Percentiles rank a stretch among this genome's conserved stretches.
Evolutionary conservation across 2,888 invertebrate species (phyloP).

Genomic region (Lithosia quadra): DNA sequence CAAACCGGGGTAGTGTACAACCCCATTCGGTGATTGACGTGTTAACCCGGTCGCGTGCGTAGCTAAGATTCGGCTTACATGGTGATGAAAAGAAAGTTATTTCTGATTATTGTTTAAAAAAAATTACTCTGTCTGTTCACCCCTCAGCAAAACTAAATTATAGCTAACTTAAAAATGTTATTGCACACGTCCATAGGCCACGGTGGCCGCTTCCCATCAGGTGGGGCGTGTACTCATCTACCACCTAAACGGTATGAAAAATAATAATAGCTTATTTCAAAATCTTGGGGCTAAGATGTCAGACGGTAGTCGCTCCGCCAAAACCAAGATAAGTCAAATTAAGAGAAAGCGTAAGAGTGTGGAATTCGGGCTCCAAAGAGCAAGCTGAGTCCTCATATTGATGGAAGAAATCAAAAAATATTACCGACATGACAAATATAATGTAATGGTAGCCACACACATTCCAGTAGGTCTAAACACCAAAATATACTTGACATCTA

Average conservation of each 20-base stretch:
- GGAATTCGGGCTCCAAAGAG: no score
- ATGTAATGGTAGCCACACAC: no score
- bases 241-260: no score
- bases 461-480: no score
- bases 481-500: slow-evolving; percentile 21
- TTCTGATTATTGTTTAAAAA: background rate
- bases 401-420: background rate
- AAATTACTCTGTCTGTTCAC: background rate
- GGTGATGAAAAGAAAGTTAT: slow-evolving; percentile 28
- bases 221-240: no score
- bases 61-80: slow-evolving; percentile 49
- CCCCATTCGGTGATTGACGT: slow-evolving; percentile 60
- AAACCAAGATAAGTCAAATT: no score
- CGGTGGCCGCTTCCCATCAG: no score
- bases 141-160: background rate
- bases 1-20: slow-evolving; percentile 49
- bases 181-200: no score
- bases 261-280: background rate
- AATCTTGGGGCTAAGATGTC: background rate
- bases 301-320: background rate
- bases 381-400: no score
- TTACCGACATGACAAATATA: background rate
- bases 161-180: background rate
- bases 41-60: slow-evolving; percentile 57
- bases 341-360: no score